These are phyloP conservation scores for Amblyopsis hoosieri DNA, from an alignment of 2,797 vertebrate species.

Conservation along the genomic window DNA sequence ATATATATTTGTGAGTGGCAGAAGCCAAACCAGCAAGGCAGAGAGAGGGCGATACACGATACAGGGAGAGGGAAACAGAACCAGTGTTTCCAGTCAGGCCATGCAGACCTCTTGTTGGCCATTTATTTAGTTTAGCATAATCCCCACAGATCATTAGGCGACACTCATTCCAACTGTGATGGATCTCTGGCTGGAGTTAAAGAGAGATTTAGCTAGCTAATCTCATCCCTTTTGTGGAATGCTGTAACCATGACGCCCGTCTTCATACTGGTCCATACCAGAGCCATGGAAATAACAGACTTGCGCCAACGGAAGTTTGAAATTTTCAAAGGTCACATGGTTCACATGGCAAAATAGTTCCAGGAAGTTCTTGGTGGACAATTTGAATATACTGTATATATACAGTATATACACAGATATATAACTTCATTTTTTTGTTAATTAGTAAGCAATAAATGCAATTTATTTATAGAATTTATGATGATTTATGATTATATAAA, in stretches of 20 bases:
- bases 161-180: constrained; percentile 72
- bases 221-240: constrained; percentile 57
- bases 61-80: not conserved
- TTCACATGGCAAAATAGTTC: too few relatives aligned
- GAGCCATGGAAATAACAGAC: too few relatives aligned
- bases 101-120: constrained; percentile 55
- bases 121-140: constrained; percentile 72
- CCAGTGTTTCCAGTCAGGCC: not conserved
- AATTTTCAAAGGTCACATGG: too few relatives aligned
- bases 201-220: constrained; percentile 73
- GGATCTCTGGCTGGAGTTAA: constrained; percentile 69
- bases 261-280: constrained; percentile 37
- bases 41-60: not conserved
- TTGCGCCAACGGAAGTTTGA: too few relatives aligned
- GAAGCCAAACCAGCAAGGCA: not conserved
- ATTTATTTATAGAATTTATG: too few relatives aligned
- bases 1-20: not conserved
- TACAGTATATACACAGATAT: too few relatives aligned
- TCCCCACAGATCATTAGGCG: constrained; percentile 69
- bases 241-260: constrained; percentile 57
- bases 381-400: too few relatives aligned
- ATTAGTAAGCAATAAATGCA: too few relatives aligned
- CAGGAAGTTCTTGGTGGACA: too few relatives aligned
- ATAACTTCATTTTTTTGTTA: not conserved
- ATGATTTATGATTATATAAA: too few relatives aligned